Evolutionary conservation across 1,140 invertebrate species (phyloP), one percentile per base, ranked within the genome.

Genomic region (Archegozetes longisetosus): DNA sequence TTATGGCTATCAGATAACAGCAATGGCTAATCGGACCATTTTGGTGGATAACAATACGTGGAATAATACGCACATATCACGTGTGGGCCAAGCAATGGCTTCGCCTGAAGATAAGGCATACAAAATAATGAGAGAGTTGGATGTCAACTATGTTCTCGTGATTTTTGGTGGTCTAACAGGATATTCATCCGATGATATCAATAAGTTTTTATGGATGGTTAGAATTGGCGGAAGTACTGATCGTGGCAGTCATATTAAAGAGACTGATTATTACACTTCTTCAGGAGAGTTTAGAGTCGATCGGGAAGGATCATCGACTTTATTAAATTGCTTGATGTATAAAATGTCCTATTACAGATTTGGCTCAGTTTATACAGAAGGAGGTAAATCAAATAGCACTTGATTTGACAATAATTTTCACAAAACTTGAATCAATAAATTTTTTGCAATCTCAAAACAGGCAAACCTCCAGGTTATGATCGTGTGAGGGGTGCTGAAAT

Each of bases 181-280:
- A n/a, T 98, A 97, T 72, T 96, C 92, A 0, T 95, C 90, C 0
- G 94, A 97, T 77, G 93, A 95, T 72, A 91, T 98, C 53, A 97
- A 97, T 73, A 97, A 98, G 76, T 98, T 98, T 75, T 77, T 98
- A 64, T 98, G 93, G 93, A 98, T 98, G 93, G 93, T 98, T 6
- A 80, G 93, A 61, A 98, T 98, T 71, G 93, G 91, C 64, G 93
- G 92, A 61, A 92, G 88, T 69, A 98, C 92, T 23, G 90, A 95
- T 62, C 80, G 85, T 66, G 92, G 93, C 40, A 81, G 81, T 51
- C 89, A 96, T 70, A 97, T 98, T 66, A 88, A 90, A 68, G 94
- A 98, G 75, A 83, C 82, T 69, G 91, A 97, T 76, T 98, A 97
- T 72, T 98, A 94, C 75, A 92, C 89, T 29, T 78, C 86, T 0